phyloP scores from a whole-genome alignment of 2,888 invertebrate genomes.

The Rhamnusium bicolor region DNA sequence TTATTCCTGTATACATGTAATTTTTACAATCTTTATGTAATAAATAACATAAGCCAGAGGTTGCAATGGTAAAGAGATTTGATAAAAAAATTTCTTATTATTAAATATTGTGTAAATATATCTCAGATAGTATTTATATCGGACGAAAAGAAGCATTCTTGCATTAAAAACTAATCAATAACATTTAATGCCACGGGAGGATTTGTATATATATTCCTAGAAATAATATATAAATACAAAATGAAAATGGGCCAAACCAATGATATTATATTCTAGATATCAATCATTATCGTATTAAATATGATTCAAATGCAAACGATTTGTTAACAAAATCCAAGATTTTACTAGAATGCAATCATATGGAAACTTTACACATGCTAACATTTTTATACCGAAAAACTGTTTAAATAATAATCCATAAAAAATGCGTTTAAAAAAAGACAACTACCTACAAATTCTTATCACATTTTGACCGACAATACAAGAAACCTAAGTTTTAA shows the following conservation, averaged over 20 bases:
- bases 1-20: too few species aligned
- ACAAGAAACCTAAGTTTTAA: not conserved
- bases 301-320: too few species aligned
- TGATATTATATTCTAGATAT: not conserved
- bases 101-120: slow-evolving; percentile 6
- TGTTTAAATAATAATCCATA: too few species aligned
- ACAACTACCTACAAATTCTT: too few species aligned
- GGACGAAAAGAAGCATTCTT: not conserved
- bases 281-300: too few species aligned
- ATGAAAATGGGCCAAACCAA: not conserved
- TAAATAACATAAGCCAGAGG: not conserved
- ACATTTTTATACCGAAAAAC: too few species aligned
- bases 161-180: slow-evolving; percentile 23
- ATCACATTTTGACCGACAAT: not conserved
- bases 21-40: too few species aligned
- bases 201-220: not conserved
- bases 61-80: slow-evolving; percentile 1
- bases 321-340: too few species aligned
- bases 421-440: too few species aligned
- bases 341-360: too few species aligned
- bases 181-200: not conserved
- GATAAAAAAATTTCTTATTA: not conserved
- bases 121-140: not conserved
- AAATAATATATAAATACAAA: slow-evolving; percentile 5
- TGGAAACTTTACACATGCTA: too few species aligned